Evolutionary conservation across 2,888 invertebrate genomes (phyloP).

Genomic region (Siphlonurus alternatus): DNA sequence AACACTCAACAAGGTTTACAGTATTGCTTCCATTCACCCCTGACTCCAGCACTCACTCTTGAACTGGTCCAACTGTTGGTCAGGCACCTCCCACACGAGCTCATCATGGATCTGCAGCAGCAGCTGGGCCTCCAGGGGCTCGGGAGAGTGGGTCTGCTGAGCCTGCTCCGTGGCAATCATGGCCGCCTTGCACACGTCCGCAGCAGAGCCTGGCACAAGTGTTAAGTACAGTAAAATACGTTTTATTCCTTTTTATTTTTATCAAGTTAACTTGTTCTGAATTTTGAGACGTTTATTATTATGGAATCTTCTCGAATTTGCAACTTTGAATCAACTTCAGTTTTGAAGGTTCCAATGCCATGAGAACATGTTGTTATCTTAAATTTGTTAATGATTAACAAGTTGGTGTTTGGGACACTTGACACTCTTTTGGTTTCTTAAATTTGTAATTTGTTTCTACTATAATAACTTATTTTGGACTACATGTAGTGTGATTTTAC

Average conservation of each 20-base stretch:
- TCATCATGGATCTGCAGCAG: slow-evolving; percentile 36
- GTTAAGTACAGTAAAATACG: not conserved
- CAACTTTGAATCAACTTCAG: too few relatives aligned
- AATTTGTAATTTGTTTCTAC: too few relatives aligned
- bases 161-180: slow-evolving; percentile 23
- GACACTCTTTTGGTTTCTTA: too few relatives aligned
- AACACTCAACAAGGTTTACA: too few relatives aligned
- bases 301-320: too few relatives aligned
- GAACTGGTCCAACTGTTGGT: slow-evolving; percentile 5
- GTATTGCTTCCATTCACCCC: slow-evolving; percentile 18
- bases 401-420: too few relatives aligned
- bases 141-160: slow-evolving; percentile 16
- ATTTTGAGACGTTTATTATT: too few relatives aligned
- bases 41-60: slow-evolving; percentile 17
- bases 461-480: too few relatives aligned
- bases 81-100: slow-evolving; percentile 31
- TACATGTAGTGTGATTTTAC: too few relatives aligned
- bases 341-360: too few relatives aligned
- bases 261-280: slow-evolving; percentile 2
- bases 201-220: slow-evolving; percentile 28
- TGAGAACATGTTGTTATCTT: too few relatives aligned
- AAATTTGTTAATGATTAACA: too few relatives aligned
- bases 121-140: slow-evolving; percentile 19
- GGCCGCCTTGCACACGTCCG: slow-evolving; percentile 33
- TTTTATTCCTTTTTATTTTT: not conserved